These are phyloP conservation scores for Cyphomyrus discorhynchus DNA, from an alignment of 2,113 vertebrate species.

Conservation along the genomic window DNA sequence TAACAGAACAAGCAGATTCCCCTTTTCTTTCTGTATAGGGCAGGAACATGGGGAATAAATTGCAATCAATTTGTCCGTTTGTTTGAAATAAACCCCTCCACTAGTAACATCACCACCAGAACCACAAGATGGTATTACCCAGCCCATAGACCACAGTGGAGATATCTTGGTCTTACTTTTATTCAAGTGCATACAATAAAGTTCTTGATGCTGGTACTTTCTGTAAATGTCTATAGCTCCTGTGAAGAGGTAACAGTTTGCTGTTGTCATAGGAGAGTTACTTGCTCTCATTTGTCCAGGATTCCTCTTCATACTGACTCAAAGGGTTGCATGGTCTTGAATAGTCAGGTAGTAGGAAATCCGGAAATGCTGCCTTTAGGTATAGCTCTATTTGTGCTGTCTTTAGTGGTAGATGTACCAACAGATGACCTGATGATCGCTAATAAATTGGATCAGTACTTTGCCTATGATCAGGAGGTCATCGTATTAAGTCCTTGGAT, in stretches of 20 bases:
- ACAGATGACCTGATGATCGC: neutral
- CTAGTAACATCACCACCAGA: neutral
- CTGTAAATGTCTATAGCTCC: neutral
- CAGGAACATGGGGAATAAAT: neutral
- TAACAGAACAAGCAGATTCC: slow-evolving; percentile 9
- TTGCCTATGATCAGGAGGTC: neutral
- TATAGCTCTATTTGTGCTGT: neutral
- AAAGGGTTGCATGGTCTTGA: neutral
- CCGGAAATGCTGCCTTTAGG: neutral
- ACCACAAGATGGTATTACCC: neutral
- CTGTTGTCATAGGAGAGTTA: neutral
- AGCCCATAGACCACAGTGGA: neutral
- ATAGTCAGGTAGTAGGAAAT: neutral
- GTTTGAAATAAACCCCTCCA: neutral
- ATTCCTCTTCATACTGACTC: neutral
- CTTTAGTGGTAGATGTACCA: neutral
- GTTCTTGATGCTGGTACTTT: neutral
- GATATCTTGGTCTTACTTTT: neutral
- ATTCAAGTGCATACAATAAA: neutral
- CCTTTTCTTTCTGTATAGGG: neutral
- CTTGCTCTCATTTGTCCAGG: neutral
- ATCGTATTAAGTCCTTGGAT: neutral
- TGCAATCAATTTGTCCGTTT: neutral
- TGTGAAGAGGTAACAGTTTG: neutral
- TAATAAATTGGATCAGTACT: neutral